Percentiles rank a stretch among this genome's conserved stretches.
These are phyloP conservation scores for Parnassius apollo DNA, from an alignment of 2,888 invertebrate species.

Conservation along the genomic window DNA sequence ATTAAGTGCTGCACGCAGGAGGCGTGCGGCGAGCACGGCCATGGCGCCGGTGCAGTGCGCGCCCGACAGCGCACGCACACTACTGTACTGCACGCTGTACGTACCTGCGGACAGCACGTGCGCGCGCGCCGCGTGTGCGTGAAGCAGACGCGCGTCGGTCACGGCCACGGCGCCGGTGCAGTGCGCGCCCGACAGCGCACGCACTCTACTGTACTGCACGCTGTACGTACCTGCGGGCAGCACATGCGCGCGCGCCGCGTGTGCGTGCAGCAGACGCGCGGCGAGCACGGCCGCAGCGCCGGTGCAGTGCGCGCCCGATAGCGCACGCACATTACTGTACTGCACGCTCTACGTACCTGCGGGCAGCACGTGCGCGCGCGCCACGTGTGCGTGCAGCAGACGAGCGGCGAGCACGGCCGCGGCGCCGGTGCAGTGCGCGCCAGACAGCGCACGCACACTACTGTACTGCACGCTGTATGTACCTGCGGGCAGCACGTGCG, in stretches of 20 bases:
- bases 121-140: slow-evolving; percentile 89
- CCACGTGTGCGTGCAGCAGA: slow-evolving; percentile 90
- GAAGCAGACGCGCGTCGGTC: slow-evolving; percentile 85
- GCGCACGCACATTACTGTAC: slow-evolving; percentile 87
- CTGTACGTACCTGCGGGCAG: slow-evolving; percentile 27
- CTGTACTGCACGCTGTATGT: slow-evolving; percentile 20
- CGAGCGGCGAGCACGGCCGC: slow-evolving; percentile 90
- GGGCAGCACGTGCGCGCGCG: slow-evolving; percentile 90
- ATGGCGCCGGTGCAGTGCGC: slow-evolving; percentile 31
- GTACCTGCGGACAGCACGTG: slow-evolving; percentile 30
- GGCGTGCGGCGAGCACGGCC: slow-evolving; percentile 29
- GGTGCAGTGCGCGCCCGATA: slow-evolving; percentile 85
- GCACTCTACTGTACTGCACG: slow-evolving; percentile 56
- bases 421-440: slow-evolving; percentile 91
- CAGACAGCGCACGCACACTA: slow-evolving; percentile 87
- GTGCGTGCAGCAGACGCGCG: slow-evolving; percentile 88
- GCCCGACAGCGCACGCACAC: too few species aligned
- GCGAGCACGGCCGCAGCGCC: slow-evolving; percentile 65
- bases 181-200: slow-evolving; percentile 87
- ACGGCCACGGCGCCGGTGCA: slow-evolving; percentile 60
- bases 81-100: slow-evolving; percentile 22
- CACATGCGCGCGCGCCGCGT: slow-evolving; percentile 84
- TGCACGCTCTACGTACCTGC: too few species aligned
- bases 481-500: slow-evolving; percentile 39
- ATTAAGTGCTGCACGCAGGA: too few species aligned